A percentile compares a stretch with the other conserved stretches of the same genome.
phyloP scores from a whole-genome alignment of 1,140 invertebrate genomes.

The Sinonovacula constricta region DNA sequence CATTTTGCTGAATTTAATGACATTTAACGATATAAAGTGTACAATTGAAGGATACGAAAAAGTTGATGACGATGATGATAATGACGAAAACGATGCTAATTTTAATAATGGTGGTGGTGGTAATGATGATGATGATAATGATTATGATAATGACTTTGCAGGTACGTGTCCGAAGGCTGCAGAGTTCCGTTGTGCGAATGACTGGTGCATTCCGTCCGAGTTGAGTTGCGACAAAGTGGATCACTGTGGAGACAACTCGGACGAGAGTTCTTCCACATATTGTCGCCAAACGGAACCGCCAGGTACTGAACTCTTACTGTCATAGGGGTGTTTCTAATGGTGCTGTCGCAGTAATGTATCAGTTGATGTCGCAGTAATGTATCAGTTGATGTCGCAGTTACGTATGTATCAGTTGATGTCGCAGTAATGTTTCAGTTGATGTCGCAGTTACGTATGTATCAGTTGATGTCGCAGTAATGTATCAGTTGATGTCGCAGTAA shows the following conservation, averaged over 20 bases:
- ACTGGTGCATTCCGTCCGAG: slow-evolving; percentile 87
- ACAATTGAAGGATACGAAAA: no score
- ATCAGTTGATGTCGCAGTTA: background rate
- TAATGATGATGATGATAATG: background rate
- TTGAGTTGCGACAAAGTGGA: slow-evolving; percentile 92
- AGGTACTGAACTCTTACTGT: background rate
- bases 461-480: background rate
- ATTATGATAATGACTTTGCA: slow-evolving; percentile 22
- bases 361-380: background rate
- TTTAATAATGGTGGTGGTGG: background rate
- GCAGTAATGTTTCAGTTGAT: background rate
- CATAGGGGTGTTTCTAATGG: background rate
- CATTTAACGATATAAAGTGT: no score
- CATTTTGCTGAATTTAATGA: no score
- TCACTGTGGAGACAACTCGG: slow-evolving; percentile 93
- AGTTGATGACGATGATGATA: background rate
- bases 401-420: background rate
- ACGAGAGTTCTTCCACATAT: slow-evolving; percentile 82
- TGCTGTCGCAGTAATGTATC: background rate
- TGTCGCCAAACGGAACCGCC: slow-evolving; percentile 41
- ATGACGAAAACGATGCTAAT: background rate
- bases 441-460: no score
- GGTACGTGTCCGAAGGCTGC: slow-evolving; percentile 66
- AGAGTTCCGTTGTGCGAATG: slow-evolving; percentile 83
- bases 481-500: background rate